Evolutionary conservation across 2,888 invertebrate species (phyloP).

Genomic region (Fragum sueziense): DNA sequence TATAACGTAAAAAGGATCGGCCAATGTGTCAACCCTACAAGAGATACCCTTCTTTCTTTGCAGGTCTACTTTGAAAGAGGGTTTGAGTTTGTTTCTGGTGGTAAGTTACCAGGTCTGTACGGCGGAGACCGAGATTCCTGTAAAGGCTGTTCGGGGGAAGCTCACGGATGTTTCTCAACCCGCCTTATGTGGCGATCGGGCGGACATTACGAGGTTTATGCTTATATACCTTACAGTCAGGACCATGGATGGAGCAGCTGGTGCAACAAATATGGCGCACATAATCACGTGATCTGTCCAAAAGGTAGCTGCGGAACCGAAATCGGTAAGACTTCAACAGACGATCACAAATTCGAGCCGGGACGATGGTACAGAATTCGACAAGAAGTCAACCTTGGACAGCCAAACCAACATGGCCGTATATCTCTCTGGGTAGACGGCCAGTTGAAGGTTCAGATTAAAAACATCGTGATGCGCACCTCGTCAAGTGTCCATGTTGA

Average conservation of each 20-base stretch:
- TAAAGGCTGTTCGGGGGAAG: constrained; percentile 63
- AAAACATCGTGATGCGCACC: constrained; percentile 60
- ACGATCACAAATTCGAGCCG: constrained; percentile 48
- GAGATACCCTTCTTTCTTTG: too few species aligned
- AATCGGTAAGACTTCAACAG: constrained; percentile 25
- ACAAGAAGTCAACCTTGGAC: constrained; percentile 68
- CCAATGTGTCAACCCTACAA: too few species aligned
- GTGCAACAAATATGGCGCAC: constrained; percentile 44
- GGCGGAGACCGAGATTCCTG: constrained; percentile 65
- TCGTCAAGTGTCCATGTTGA: constrained; percentile 59
- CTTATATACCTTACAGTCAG: constrained; percentile 65
- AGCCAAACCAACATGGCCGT: constrained; percentile 50
- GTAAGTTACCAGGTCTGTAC: constrained; percentile 71
- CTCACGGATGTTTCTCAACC: constrained; percentile 68
- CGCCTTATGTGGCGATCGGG: constrained; percentile 73
- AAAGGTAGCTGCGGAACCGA: constrained; percentile 6
- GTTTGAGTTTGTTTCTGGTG: constrained; percentile 58
- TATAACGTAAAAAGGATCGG: too few species aligned
- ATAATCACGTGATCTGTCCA: constrained; percentile 4
- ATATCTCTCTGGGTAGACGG: constrained; percentile 66
- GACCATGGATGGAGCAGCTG: constrained; percentile 37
- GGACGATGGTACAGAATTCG: constrained; percentile 66
- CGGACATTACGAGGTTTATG: constrained; percentile 73
- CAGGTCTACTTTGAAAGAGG: constrained; percentile 47
- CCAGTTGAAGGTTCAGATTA: constrained; percentile 44